Evolutionary conservation across 2,888 invertebrate genomes (phyloP).

Genomic region (Pterostichus niger): DNA sequence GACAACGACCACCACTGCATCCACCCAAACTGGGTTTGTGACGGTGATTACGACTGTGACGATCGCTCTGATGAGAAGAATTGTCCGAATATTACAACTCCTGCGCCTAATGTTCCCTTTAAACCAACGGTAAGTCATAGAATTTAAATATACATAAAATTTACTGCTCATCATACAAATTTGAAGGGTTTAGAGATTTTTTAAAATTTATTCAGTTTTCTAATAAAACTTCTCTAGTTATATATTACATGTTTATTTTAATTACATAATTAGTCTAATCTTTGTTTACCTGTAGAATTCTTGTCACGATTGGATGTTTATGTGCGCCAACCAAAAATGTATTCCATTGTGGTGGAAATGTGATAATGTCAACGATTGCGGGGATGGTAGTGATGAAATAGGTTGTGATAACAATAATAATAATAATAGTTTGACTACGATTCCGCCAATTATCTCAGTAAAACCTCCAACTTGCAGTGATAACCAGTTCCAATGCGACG

Average conservation of each 20-base stretch:
- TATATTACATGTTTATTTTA: no score
- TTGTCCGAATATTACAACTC: slow-evolving; percentile 78
- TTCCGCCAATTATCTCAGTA: slow-evolving; percentile 69
- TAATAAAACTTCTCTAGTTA: no score
- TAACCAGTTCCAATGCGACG: slow-evolving; percentile 80
- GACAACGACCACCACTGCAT: slow-evolving; percentile 81
- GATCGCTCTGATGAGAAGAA: slow-evolving; percentile 85
- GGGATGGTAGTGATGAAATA: slow-evolving; percentile 86
- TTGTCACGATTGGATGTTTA: slow-evolving; percentile 89
- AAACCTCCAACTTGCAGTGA: slow-evolving; percentile 76
- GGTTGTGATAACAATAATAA: slow-evolving; percentile 67
- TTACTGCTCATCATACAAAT: neutral
- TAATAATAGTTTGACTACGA: slow-evolving; percentile 68
- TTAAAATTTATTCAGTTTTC: no score
- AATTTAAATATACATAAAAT: slow-evolving; percentile 1
- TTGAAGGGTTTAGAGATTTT: no score
- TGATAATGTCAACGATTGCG: slow-evolving; percentile 88
- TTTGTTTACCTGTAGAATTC: no score
- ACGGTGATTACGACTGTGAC: slow-evolving; percentile 88
- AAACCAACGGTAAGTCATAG: slow-evolving; percentile 63
- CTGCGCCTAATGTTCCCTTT: slow-evolving; percentile 70
- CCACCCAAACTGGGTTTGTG: slow-evolving; percentile 88
- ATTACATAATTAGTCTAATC: no score
- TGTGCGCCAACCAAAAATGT: slow-evolving; percentile 85
- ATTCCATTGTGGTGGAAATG: slow-evolving; percentile 91